Conservation (phyloP, 1,140 invertebrate species). For the Oreohelix idahoensis region DNA sequence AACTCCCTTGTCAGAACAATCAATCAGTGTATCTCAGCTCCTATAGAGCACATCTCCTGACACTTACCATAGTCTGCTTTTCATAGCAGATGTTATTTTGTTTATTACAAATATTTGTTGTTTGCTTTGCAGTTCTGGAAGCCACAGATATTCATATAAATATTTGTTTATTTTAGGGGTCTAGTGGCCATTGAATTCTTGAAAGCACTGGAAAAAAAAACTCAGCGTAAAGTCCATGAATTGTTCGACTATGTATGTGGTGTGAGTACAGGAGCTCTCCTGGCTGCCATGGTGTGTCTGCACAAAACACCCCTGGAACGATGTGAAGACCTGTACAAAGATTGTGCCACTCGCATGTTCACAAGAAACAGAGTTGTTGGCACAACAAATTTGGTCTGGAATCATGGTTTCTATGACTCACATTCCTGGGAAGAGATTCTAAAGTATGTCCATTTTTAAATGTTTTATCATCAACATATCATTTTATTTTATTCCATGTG, state of each 20-base stretch:
- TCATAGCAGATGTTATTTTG: no score
- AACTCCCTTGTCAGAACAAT: no score
- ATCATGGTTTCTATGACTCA: constrained; percentile 93
- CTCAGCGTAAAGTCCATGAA: constrained; percentile 76
- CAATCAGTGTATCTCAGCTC: no score
- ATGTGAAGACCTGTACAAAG: constrained; percentile 80
- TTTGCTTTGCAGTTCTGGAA: no score
- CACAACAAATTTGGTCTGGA: constrained; percentile 85
- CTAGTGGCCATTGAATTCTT: constrained; percentile 87
- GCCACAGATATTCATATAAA: no score
- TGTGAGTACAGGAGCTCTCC: constrained; percentile 85
- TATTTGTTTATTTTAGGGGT: constrained; percentile 76
- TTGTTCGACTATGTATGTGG: constrained; percentile 93
- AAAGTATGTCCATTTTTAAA: constrained; percentile 67
- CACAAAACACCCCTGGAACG: constrained; percentile 77
- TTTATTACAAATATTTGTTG: no score
- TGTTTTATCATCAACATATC: no score
- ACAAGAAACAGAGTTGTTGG: constrained; percentile 82
- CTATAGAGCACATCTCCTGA: no score
- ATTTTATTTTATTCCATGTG: no score
- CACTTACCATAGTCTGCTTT: no score
- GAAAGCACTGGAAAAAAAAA: constrained; percentile 79
- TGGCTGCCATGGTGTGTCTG: constrained; percentile 70
- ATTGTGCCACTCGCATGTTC: constrained; percentile 82
- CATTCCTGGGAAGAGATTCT: constrained; percentile 87